Conservation (phyloP, 1,140 invertebrate species). For the Sinella curviseta region DNA sequence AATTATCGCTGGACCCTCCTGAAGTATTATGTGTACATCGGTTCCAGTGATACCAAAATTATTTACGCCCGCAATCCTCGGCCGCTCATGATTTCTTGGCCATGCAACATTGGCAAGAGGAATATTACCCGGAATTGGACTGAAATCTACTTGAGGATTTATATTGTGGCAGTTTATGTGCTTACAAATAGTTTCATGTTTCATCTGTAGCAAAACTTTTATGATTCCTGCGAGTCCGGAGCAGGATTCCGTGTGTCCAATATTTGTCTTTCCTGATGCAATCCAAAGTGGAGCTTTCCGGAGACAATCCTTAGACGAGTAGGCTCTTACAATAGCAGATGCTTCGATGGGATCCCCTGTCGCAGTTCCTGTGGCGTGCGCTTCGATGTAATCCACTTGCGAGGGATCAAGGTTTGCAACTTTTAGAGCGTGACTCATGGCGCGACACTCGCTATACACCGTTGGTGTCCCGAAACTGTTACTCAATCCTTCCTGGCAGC, state of each 20-base stretch:
- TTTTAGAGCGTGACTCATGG: background rate
- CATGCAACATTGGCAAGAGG: background rate
- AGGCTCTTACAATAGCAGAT: constrained; percentile 57
- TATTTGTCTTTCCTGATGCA: constrained; percentile 89
- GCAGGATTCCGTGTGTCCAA: constrained; percentile 88
- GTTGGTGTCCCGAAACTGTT: constrained; percentile 52
- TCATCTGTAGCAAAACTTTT: constrained; percentile 23
- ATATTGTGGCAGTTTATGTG: background rate
- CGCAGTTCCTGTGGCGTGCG: background rate
- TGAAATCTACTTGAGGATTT: constrained; percentile 12
- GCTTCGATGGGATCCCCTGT: constrained; percentile 63
- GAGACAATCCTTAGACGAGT: constrained; percentile 40
- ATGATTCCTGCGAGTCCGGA: constrained; percentile 65
- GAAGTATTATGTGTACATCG: constrained; percentile 14
- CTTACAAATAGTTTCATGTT: background rate
- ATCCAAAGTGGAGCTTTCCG: constrained; percentile 71
- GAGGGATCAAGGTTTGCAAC: background rate
- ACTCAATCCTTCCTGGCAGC: constrained; percentile 54
- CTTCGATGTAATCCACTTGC: background rate
- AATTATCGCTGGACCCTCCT: background rate
- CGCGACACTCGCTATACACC: constrained; percentile 55
- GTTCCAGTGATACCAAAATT: constrained; percentile 27
- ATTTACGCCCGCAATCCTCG: constrained; percentile 5
- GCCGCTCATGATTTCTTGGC: background rate
- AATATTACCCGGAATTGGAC: background rate